Evolutionary conservation across 35 echinoderm and acorn worm genomes (phyloP).

Genomic region (Anneissia japonica): DNA sequence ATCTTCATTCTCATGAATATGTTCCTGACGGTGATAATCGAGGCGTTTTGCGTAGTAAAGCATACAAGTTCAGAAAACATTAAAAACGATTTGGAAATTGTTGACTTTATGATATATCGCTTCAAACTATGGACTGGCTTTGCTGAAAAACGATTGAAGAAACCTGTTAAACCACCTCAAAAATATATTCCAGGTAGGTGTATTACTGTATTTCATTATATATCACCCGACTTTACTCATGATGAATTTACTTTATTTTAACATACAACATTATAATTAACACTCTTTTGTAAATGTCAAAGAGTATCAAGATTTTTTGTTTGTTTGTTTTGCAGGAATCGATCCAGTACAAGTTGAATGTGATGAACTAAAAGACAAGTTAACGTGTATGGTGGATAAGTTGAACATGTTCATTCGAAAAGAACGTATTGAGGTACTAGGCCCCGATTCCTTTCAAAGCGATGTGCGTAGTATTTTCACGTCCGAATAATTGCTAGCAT

Average conservation of each 20-base stretch:
- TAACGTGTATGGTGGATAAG: slow-evolving; percentile 71
- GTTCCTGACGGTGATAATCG: slow-evolving; percentile 97
- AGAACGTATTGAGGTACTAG: not conserved
- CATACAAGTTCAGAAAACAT: slow-evolving; percentile 31
- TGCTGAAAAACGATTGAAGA: slow-evolving; percentile 47
- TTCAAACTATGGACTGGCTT: slow-evolving; percentile 83
- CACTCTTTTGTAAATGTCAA: too few species aligned
- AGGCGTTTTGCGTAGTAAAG: slow-evolving; percentile 59
- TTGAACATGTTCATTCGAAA: slow-evolving; percentile 68
- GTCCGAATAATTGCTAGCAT: too few species aligned
- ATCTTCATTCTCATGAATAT: slow-evolving; percentile 95
- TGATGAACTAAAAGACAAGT: slow-evolving; percentile 53
- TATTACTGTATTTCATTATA: too few species aligned
- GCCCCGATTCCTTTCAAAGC: not conserved
- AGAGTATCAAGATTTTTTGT: too few species aligned
- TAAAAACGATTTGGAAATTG: slow-evolving; percentile 83
- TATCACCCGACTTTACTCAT: too few species aligned
- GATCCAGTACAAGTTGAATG: slow-evolving; percentile 69
- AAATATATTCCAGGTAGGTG: slow-evolving; percentile 71
- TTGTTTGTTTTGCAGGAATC: slow-evolving; percentile 39
- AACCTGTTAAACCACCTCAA: slow-evolving; percentile 15
- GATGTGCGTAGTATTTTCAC: not conserved
- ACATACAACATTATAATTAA: too few species aligned
- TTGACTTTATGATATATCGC: slow-evolving; percentile 91
- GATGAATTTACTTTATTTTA: too few species aligned